phyloP scores from a whole-genome alignment of 2,113 vertebrate species.

The Lepidothrix coronata region DNA sequence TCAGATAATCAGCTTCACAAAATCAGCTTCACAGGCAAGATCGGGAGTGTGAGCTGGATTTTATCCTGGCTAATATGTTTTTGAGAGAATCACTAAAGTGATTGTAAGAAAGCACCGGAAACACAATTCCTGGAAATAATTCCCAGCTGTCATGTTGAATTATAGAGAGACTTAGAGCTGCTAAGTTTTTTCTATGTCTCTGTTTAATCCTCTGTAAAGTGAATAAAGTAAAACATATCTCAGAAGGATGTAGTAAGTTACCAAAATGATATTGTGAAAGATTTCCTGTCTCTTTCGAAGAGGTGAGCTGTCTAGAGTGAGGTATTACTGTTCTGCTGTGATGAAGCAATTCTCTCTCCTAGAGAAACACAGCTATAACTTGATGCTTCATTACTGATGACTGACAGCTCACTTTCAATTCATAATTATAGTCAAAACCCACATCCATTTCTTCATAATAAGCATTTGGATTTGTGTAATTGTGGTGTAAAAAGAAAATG shows the following conservation, averaged over 20 bases:
- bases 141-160: constrained; percentile 43
- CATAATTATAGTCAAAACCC: constrained; percentile 38
- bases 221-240: constrained; percentile 6
- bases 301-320: constrained; percentile 1
- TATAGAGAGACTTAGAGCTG: not conserved
- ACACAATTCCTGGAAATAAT: not conserved
- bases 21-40: not conserved
- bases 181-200: constrained; percentile 22
- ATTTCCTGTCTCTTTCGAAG: constrained; percentile 4
- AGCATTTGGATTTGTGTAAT: constrained; percentile 27
- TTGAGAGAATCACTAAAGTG: not conserved
- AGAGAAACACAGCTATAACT: constrained; percentile 6
- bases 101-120: constrained; percentile 3
- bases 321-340: not conserved
- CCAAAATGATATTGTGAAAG: constrained; percentile 49
- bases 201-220: constrained; percentile 33
- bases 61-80: not conserved
- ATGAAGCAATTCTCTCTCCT: not conserved
- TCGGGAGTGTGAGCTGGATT: not conserved
- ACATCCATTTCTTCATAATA: constrained; percentile 49
- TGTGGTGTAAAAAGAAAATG: constrained; percentile 35
- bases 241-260: constrained; percentile 20
- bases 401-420: constrained; percentile 19
- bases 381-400: not conserved
- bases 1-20: not conserved